A percentile compares a stretch with the other conserved stretches of the same genome.
Evolutionary conservation across 2,113 vertebrate species (phyloP).

Genomic region (Lepus americanus): DNA sequence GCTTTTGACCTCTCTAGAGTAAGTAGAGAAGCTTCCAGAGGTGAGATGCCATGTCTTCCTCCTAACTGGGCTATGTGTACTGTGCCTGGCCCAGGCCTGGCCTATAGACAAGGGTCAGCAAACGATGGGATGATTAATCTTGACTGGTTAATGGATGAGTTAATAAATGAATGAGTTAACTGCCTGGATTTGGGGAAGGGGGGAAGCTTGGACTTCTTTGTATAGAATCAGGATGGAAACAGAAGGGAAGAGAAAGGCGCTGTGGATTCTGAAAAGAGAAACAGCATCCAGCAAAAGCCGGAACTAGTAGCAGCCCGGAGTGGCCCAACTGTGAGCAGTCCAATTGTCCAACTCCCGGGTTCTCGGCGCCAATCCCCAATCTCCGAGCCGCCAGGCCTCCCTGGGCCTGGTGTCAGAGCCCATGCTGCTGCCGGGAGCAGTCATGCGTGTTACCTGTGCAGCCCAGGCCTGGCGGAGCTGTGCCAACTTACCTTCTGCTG

Average conservation of each 20-base stretch:
- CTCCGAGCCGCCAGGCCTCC: slow-evolving; percentile 67
- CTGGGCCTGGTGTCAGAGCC: slow-evolving; percentile 52
- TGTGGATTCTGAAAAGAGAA: slow-evolving; percentile 39
- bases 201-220: neutral
- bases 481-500: slow-evolving; percentile 66
- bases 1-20: neutral
- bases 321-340: slow-evolving; percentile 39
- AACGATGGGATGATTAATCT: neutral
- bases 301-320: slow-evolving; percentile 31
- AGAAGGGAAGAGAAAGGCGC: slow-evolving; percentile 36
- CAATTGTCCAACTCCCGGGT: slow-evolving; percentile 53
- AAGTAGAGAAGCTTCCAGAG: neutral
- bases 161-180: neutral
- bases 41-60: neutral
- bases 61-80: rapidly evolving
- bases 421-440: slow-evolving; percentile 58
- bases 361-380: slow-evolving; percentile 18
- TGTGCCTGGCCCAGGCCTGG: neutral
- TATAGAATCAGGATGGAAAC: neutral
- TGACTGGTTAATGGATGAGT: neutral
- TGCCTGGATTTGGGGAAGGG: neutral
- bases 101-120: neutral
- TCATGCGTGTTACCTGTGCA: slow-evolving; percentile 64
- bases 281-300: slow-evolving; percentile 46
- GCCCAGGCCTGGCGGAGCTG: neutral